A percentile compares a stretch with the other conserved stretches of the same genome.
phyloP scores from a whole-genome alignment of 2,113 vertebrate species.

The Ciconia stormi region DNA sequence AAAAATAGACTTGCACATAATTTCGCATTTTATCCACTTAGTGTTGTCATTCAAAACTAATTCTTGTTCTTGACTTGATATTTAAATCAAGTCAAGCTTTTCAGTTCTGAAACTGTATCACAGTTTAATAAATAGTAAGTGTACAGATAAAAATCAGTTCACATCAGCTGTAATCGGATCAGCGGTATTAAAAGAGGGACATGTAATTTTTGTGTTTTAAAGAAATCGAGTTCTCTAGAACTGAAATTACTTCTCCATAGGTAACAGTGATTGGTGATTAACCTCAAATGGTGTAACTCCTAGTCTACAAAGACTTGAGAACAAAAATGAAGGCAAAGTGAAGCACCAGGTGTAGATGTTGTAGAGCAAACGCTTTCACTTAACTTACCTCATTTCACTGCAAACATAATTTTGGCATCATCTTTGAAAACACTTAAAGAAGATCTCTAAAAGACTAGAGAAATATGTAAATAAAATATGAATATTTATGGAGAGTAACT shows the following conservation, averaged over 20 bases:
- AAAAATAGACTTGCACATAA: not conserved
- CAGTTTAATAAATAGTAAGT: not conserved
- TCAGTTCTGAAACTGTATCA: not conserved
- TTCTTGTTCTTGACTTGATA: not conserved
- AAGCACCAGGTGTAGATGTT: not conserved
- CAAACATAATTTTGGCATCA: not conserved
- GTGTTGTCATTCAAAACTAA: not conserved
- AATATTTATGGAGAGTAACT: constrained; percentile 45
- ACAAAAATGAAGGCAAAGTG: not conserved
- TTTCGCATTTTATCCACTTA: not conserved
- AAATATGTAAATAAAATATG: constrained; percentile 17
- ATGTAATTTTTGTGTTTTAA: not conserved
- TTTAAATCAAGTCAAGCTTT: not conserved
- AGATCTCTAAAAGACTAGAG: not conserved
- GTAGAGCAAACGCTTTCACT: not conserved
- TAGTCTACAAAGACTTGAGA: not conserved
- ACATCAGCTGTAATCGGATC: not conserved
- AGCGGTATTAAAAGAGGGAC: not conserved
- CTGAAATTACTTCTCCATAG: not conserved
- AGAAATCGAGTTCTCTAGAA: not conserved
- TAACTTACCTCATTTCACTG: not conserved
- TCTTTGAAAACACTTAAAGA: not conserved
- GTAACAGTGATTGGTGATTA: not conserved
- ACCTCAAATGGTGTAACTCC: not conserved
- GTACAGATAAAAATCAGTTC: not conserved